Conservation (phyloP, 2,113 vertebrate species). For the Australoheros scitulus region DNA sequence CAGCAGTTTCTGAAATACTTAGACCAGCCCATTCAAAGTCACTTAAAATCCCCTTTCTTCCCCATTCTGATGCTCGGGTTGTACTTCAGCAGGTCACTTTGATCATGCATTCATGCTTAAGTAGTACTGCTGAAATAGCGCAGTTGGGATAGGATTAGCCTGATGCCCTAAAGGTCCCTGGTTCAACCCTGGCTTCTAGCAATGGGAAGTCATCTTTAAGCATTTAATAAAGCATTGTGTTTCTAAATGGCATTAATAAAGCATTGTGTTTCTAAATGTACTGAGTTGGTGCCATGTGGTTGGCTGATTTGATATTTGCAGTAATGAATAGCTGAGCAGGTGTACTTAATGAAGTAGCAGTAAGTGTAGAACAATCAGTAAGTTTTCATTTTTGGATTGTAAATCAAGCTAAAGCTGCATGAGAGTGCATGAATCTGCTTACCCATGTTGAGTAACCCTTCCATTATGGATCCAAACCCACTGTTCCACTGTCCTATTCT, state of each 20-base stretch:
- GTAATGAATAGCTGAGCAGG: neutral
- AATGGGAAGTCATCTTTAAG: neutral
- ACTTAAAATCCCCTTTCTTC: too few relatives aligned
- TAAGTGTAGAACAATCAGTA: neutral
- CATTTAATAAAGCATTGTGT: neutral
- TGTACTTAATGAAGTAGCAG: neutral
- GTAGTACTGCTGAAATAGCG: neutral
- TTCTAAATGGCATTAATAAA: neutral
- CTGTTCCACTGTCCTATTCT: neutral
- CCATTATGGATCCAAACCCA: neutral
- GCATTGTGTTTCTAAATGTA: neutral
- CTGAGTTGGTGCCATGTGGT: too few relatives aligned
- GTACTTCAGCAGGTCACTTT: too few relatives aligned
- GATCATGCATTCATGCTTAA: too few relatives aligned
- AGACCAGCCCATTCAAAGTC: too few relatives aligned
- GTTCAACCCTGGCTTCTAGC: too few relatives aligned
- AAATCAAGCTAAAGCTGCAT: neutral
- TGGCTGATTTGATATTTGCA: neutral
- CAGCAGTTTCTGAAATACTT: too few relatives aligned
- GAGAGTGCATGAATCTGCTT: constrained; percentile 7
- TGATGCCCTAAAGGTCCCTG: neutral
- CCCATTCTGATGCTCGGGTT: too few relatives aligned
- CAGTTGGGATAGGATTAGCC: neutral
- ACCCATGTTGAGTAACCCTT: constrained; percentile 38
- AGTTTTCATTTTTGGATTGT: neutral